Base-by-base conservation (phyloP, 2,797 vertebrate species). In the Pterois miles region DNA sequence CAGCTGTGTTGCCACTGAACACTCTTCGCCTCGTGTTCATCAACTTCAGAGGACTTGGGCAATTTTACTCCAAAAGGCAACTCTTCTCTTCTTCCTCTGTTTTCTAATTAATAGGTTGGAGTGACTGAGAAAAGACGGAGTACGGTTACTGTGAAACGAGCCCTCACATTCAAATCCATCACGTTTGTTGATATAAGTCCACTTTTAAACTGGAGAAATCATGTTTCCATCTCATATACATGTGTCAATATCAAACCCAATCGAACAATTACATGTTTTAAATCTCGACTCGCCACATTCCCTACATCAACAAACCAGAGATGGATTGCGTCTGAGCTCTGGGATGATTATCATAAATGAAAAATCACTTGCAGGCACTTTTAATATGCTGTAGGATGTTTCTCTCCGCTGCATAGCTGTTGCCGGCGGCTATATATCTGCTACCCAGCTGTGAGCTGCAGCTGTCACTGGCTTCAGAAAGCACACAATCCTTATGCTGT, bases 401-500 rank as follows among this genome's bases (percentile, higher is more conserved):
- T 72, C 31, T 84, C 53, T 84, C 33, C 36, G 54, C 63, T 83
- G 74, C 57, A 29, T 23, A 58, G 72, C 81, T 58, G 50, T 83
- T 80, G 86, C 92, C 85, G 78, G 53, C 34, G 70, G 89, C 78
- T 66, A 68, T 85, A 65, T 84, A 81, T 90, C 74, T 81, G 85
- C 80, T 77, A 33, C 81, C 86, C 91, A 91, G 88, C 89, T 92
- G 90, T 87, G 88, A 85, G 78, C 70, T 87, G 76, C 92, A 93
- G 88, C 86, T 89, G 91, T 86, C 85, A 72, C 68, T 85, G 72
- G 64, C 71, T 81, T 85, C 73, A 76, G 62, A 83, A 62, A 77
- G 73, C 78, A 81, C 56, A 82, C 76, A 84, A 48, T 83, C 75
- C 64, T 65, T 59, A 74, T 78, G 84, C 60, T 72, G 65, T 73